A percentile compares a stretch with the other conserved stretches of the same genome.
Conservation (phyloP, 2,113 vertebrate species). For the Microcebus murinus region DNA sequence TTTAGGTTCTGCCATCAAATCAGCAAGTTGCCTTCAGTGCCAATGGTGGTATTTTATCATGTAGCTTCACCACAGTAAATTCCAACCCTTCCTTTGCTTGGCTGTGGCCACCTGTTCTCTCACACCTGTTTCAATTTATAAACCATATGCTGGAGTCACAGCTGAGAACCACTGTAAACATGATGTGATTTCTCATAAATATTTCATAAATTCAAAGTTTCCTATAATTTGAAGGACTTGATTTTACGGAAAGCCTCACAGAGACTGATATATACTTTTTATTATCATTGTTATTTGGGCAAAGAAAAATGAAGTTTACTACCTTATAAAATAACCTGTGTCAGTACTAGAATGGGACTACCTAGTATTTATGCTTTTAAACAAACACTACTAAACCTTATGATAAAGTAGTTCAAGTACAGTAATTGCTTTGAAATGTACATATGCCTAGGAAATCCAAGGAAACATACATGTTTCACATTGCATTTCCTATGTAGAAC, state of each 20-base stretch:
- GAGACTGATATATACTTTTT: conserved; percentile 53
- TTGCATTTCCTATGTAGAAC: not conserved
- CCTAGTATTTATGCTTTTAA: not conserved
- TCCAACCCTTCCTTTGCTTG: conserved; percentile 72
- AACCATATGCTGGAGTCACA: conserved; percentile 89
- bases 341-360: conserved; percentile 3
- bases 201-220: conserved; percentile 80
- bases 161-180: conserved; percentile 80
- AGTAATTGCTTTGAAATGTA: conserved; percentile 28
- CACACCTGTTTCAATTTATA: conserved; percentile 88
- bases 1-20: conserved; percentile 53
- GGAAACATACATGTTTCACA: conserved; percentile 1
- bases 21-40: conserved; percentile 61
- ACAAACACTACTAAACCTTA: not conserved
- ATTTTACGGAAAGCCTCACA: conserved; percentile 76
- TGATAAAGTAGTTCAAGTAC: conserved; percentile 41
- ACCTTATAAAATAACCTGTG: conserved; percentile 55
- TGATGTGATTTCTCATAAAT: conserved; percentile 84
- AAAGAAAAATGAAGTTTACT: conserved; percentile 60
- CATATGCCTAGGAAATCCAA: not conserved
- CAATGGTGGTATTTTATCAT: conserved; percentile 67
- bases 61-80: conserved; percentile 60
- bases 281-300: conserved; percentile 62
- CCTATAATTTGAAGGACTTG: conserved; percentile 69
- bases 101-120: conserved; percentile 87